phyloP scores from a whole-genome alignment of 2,797 vertebrate species.

The Tapera naevia region DNA sequence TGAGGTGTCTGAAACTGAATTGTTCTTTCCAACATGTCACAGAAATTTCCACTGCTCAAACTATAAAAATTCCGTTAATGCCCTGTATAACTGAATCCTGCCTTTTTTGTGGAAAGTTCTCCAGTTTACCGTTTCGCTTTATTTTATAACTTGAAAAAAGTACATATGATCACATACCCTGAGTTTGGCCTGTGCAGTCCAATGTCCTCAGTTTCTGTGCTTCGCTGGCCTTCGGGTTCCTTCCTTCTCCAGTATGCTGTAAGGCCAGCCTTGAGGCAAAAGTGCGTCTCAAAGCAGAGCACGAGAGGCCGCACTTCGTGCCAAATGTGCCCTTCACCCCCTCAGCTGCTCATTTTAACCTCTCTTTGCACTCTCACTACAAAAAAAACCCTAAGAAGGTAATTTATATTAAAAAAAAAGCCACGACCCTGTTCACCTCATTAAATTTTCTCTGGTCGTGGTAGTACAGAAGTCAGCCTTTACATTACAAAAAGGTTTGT shows the following conservation, averaged over 20 bases:
- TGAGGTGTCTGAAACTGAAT: neutral
- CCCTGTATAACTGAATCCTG: neutral
- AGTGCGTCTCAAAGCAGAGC: slow-evolving; percentile 73
- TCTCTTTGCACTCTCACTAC: slow-evolving; percentile 74
- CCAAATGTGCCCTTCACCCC: slow-evolving; percentile 81
- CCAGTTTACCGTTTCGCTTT: neutral
- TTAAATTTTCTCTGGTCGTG: slow-evolving; percentile 82
- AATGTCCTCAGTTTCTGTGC: slow-evolving; percentile 79
- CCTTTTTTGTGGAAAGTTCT: neutral
- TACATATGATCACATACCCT: slow-evolving; percentile 78
- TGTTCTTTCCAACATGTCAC: neutral
- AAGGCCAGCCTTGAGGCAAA: slow-evolving; percentile 69
- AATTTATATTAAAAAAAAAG: slow-evolving; percentile 81
- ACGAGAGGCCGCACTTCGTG: slow-evolving; percentile 87
- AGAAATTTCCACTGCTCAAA: neutral
- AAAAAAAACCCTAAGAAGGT: slow-evolving; percentile 80
- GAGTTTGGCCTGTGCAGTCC: slow-evolving; percentile 94
- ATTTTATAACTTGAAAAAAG: neutral
- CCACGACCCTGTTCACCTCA: slow-evolving; percentile 92
- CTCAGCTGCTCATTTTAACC: slow-evolving; percentile 91
- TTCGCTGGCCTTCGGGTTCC: slow-evolving; percentile 50
- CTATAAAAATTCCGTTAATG: neutral
- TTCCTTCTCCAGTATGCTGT: slow-evolving; percentile 58
- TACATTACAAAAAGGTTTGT: slow-evolving; percentile 78
- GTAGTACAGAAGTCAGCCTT: slow-evolving; percentile 67